These are phyloP conservation scores for Stichopus chloronotus DNA, from an alignment of 35 echinoderm and acorn worm species.

Conservation along the genomic window DNA sequence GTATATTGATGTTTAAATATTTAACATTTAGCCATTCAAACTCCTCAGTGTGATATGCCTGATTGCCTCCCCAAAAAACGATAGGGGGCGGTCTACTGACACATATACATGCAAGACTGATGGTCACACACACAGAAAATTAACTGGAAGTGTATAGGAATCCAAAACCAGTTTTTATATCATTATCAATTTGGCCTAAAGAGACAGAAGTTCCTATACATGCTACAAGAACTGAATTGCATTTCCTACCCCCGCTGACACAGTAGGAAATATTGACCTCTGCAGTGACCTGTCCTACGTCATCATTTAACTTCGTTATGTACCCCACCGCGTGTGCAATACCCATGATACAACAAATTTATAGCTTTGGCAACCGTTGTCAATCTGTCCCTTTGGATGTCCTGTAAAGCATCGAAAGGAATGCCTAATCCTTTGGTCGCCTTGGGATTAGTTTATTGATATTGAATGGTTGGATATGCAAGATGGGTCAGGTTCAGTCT, in stretches of 20 bases:
- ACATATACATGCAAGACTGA: too few relatives aligned
- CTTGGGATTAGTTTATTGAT: conserved; percentile 11
- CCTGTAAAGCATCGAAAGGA: background rate
- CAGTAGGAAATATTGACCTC: background rate
- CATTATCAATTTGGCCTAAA: too few relatives aligned
- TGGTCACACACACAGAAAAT: too few relatives aligned
- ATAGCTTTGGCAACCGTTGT: background rate
- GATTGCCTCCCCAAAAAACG: too few relatives aligned
- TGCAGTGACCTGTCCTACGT: background rate
- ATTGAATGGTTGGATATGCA: background rate
- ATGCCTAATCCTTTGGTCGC: background rate
- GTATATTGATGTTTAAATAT: too few relatives aligned
- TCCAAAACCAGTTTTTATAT: too few relatives aligned
- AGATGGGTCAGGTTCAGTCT: background rate
- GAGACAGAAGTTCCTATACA: too few relatives aligned
- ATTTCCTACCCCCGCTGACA: background rate
- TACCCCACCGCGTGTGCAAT: background rate
- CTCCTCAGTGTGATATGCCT: too few relatives aligned
- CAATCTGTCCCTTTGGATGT: background rate
- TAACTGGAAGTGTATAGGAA: too few relatives aligned
- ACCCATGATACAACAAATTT: background rate
- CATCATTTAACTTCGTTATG: conserved; percentile 11
- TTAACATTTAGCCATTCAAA: too few relatives aligned
- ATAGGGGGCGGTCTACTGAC: too few relatives aligned
- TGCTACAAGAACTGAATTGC: too few relatives aligned